phyloP scores from a whole-genome alignment of 2,797 vertebrate genomes.

The Diplodus puntazzo region DNA sequence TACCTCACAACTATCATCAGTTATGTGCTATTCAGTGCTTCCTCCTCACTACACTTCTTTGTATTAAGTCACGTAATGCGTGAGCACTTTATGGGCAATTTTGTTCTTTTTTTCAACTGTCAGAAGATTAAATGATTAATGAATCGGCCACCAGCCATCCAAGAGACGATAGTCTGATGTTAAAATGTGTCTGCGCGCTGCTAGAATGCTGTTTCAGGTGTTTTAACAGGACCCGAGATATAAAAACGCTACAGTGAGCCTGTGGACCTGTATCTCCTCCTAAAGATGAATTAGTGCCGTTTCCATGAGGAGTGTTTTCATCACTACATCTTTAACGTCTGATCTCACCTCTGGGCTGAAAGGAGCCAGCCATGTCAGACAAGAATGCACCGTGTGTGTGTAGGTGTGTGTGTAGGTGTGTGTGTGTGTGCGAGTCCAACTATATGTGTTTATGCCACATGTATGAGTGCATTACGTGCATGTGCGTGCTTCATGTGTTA shows the following conservation, averaged over 20 bases:
- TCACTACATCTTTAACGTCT: constrained; percentile 68
- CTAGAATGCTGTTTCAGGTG: constrained; percentile 68
- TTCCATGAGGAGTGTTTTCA: constrained; percentile 71
- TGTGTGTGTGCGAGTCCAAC: not conserved
- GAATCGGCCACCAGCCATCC: constrained; percentile 37
- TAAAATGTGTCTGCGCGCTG: constrained; percentile 54
- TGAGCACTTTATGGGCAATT: constrained; percentile 45
- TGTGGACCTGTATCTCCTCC: constrained; percentile 44
- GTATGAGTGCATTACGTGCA: constrained; percentile 37
- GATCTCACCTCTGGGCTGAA: constrained; percentile 75
- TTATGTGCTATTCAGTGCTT: constrained; percentile 12
- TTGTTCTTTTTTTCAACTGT: constrained; percentile 40
- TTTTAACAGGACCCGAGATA: constrained; percentile 23
- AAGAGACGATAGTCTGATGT: constrained; percentile 30
- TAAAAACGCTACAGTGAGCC: constrained; percentile 27
- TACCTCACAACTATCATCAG: constrained; percentile 19
- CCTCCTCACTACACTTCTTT: constrained; percentile 19
- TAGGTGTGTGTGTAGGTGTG: not conserved
- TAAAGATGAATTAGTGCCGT: constrained; percentile 59
- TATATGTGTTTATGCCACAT: constrained; percentile 28
- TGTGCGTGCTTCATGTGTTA: constrained; percentile 67
- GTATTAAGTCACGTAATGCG: constrained; percentile 40
- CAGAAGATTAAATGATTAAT: constrained; percentile 61
- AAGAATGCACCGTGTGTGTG: constrained; percentile 58
- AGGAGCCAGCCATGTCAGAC: constrained; percentile 63